A percentile compares a stretch with the other conserved stretches of the same genome.
These are phyloP conservation scores for Pagetopsis macropterus DNA, from an alignment of 2,797 vertebrate genomes.

Conservation along the genomic window DNA sequence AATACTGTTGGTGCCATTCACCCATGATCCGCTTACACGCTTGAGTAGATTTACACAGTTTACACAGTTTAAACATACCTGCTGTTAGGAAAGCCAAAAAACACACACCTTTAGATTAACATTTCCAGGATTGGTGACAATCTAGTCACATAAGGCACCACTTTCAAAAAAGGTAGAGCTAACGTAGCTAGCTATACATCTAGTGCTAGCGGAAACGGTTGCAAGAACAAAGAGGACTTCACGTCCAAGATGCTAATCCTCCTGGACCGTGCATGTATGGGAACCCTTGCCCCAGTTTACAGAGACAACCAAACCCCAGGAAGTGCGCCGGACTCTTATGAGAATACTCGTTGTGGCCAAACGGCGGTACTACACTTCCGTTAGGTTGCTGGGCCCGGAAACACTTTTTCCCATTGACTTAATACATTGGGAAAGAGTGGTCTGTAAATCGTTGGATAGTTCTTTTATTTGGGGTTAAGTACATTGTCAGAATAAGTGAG, in stretches of 20 bases:
- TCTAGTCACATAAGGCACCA: not conserved
- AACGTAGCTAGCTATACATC: slow-evolving; percentile 6
- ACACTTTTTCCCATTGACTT: too few species aligned
- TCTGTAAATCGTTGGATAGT: too few species aligned
- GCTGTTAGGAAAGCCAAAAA: not conserved
- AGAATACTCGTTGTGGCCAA: too few species aligned
- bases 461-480: too few species aligned
- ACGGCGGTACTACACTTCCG: too few species aligned
- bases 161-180: slow-evolving; percentile 4
- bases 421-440: too few species aligned
- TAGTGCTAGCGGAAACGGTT: slow-evolving; percentile 13
- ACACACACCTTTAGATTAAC: slow-evolving; percentile 10
- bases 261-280: not conserved
- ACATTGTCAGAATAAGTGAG: too few species aligned
- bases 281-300: not conserved
- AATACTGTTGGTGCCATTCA: slow-evolving; percentile 37
- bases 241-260: not conserved
- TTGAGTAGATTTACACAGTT: too few species aligned
- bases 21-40: not conserved
- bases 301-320: too few species aligned
- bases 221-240: not conserved
- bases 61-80: not conserved
- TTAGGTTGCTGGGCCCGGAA: too few species aligned
- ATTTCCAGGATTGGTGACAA: slow-evolving; percentile 5
- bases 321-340: too few species aligned